Evolutionary conservation across 1,140 invertebrate species (phyloP).

Genomic region (Meloidogyne hapla): DNA sequence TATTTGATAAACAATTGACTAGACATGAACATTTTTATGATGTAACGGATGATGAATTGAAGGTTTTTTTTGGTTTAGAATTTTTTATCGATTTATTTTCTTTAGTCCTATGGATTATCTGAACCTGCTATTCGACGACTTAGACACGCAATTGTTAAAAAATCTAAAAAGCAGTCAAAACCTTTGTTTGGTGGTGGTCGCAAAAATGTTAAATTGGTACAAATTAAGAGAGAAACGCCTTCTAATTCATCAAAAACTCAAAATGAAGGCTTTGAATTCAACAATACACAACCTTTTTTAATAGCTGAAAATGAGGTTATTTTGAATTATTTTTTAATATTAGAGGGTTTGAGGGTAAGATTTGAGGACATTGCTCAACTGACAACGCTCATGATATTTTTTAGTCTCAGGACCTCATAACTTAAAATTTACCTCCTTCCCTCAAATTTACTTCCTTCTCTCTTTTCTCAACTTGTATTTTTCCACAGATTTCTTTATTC

Average conservation of each 20-base stretch:
- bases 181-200: slow-evolving; percentile 3
- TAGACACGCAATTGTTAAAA: slow-evolving; percentile 29
- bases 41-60: slow-evolving; percentile 47
- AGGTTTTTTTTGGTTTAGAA: slow-evolving; percentile 27
- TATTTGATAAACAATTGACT: slow-evolving; percentile 47
- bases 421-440: no score
- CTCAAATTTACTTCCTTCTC: neutral
- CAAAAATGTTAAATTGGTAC: slow-evolving; percentile 23
- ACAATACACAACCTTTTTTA: neutral
- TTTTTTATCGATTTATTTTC: neutral
- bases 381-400: no score
- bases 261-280: slow-evolving; percentile 12
- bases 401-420: no score
- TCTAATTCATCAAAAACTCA: neutral
- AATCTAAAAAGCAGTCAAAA: slow-evolving; percentile 34
- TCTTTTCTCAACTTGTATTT: neutral
- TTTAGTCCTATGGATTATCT: slow-evolving; percentile 53
- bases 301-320: slow-evolving; percentile 18
- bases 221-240: slow-evolving; percentile 6
- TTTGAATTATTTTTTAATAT: neutral
- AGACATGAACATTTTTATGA: slow-evolving; percentile 49
- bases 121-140: slow-evolving; percentile 48
- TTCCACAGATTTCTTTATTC: slow-evolving; percentile 42
- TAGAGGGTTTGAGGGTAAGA: neutral
- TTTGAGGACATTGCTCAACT: no score